Evolutionary conservation across 1,140 invertebrate genomes (phyloP), one percentile per base, ranked within the genome.

Genomic region (Apocrypta bakeri): DNA sequence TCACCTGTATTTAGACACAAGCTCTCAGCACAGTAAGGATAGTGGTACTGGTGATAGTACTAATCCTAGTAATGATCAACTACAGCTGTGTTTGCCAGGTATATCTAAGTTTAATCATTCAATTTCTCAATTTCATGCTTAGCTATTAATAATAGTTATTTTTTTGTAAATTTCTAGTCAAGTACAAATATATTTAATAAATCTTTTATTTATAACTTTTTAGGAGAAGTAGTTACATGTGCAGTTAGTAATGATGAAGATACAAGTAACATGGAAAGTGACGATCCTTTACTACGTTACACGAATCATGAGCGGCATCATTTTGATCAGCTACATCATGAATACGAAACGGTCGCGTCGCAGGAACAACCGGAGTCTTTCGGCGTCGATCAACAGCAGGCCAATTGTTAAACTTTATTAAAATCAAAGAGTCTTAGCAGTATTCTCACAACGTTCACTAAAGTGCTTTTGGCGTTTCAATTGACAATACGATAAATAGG

Each of bases 31-130:
- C 25, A 94, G 93, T 75, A 94, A 94, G 87, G 94, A 94, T 77
- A 94, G 93, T 85, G 94, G 94, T 21, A 94, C 93, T 6, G 94
- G 94, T 2, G 94, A 94, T 76, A 94, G 94, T 82, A 93, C 93
- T 3, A 94, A 93, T 88, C 92, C 92, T 21, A 94, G 93, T 82
- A 93, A 89, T 81, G 93, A 94, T 86, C 93, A 94, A 82, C 85
- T 94, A 66, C 90, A 91, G 84, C 74, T 91, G 25, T 91, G 91
- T 83, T 84, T 90, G 85, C 90, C 90, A 61, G 91, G 91, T 92
- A 61, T 81, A 61, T 79, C 21, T 73, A 73, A 73, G n/a, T 71
- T 40, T 77, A 37, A 37, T 37, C 33, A 4, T 37, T 37, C 3
- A 37, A 37, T 37, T n/a, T n/a, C n/a, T n/a, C n/a, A n/a, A n/a